Conservation (phyloP, 2,888 invertebrate genomes). For the Hydriomena furcata region DNA sequence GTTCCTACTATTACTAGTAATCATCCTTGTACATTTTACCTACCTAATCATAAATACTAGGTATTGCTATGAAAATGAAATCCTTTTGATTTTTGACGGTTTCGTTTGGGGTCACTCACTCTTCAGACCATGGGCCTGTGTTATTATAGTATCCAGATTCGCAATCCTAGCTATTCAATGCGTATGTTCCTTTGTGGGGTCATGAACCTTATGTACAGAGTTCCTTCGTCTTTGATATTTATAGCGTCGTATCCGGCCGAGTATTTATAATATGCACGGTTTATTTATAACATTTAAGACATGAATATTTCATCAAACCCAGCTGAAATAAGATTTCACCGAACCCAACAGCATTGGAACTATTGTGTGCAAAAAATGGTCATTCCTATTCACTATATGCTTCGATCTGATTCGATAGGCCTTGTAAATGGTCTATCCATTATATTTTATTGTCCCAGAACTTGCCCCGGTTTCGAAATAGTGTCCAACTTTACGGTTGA, state of each 20-base stretch:
- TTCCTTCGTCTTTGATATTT: slow-evolving; percentile 25
- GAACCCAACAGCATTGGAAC: neutral
- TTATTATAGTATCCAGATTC: neutral
- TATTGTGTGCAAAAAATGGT: neutral
- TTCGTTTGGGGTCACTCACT: neutral
- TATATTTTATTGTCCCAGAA: slow-evolving; percentile 43
- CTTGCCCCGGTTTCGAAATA: slow-evolving; percentile 53
- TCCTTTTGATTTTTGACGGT: neutral
- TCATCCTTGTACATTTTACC: neutral
- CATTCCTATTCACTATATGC: slow-evolving; percentile 31
- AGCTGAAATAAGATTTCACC: slow-evolving; percentile 5
- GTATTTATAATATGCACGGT: slow-evolving; percentile 8
- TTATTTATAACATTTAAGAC: slow-evolving; percentile 7
- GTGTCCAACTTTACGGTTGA: slow-evolving; percentile 56
- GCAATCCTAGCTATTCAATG: slow-evolving; percentile 7
- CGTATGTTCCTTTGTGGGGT: slow-evolving; percentile 24
- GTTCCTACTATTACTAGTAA: neutral
- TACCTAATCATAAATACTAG: too few relatives aligned
- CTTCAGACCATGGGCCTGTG: neutral
- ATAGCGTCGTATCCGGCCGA: slow-evolving; percentile 9
- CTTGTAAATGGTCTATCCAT: slow-evolving; percentile 60
- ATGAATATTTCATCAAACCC: neutral
- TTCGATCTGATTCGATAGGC: slow-evolving; percentile 51
- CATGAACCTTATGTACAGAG: slow-evolving; percentile 27
- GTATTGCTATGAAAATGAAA: too few relatives aligned